Evolutionary conservation across 1,140 invertebrate genomes (phyloP).

Genomic region (Aphis craccivora): DNA sequence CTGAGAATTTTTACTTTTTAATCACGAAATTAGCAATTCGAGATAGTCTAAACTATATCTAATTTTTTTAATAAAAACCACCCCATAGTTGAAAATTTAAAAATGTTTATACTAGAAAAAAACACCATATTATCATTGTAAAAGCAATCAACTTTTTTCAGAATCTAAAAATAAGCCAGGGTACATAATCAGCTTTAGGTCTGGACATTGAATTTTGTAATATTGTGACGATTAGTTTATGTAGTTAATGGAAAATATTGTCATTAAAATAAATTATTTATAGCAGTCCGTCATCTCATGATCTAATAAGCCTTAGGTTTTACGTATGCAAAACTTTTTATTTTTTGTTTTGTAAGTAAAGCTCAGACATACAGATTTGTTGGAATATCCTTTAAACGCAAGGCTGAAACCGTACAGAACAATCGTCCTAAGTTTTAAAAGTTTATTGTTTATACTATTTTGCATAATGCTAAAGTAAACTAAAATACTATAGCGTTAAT

Average conservation of each 20-base stretch:
- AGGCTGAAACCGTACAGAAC: background rate
- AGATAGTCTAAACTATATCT: no score
- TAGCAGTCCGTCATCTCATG: background rate
- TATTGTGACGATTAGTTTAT: background rate
- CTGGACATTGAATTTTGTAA: background rate
- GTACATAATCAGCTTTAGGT: background rate
- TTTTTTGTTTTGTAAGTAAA: background rate
- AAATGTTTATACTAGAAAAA: no score
- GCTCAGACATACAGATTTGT: slow-evolving; percentile 12
- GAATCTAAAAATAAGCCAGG: background rate
- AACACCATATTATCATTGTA: no score
- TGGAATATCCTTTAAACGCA: background rate
- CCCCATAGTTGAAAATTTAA: no score
- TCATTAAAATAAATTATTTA: background rate
- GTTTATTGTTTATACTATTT: slow-evolving; percentile 19
- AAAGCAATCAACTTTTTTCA: no score
- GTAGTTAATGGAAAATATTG: background rate
- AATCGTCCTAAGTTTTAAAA: background rate
- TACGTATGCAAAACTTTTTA: background rate
- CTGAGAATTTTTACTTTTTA: no score
- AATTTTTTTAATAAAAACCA: no score
- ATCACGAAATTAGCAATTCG: no score
- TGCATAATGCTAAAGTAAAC: background rate
- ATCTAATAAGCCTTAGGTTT: background rate
- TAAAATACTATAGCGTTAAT: background rate